Evolutionary conservation across 2,888 invertebrate genomes (phyloP).

Genomic region (Orthonychiurus folsomi): DNA sequence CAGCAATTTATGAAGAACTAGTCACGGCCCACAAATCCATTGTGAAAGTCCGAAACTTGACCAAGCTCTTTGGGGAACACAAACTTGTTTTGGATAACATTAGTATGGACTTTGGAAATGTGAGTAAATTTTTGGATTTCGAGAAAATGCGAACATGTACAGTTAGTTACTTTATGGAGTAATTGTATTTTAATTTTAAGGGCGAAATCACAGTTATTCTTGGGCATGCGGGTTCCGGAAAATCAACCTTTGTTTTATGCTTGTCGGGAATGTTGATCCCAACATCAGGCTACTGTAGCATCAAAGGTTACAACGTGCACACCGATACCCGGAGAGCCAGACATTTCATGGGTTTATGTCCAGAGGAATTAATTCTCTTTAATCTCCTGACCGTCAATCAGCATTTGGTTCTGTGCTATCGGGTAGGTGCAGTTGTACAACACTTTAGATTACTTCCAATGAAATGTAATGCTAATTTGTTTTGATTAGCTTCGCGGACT

Average conservation of each 20-base stretch:
- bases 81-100: constrained; percentile 29
- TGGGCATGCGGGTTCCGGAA: constrained; percentile 29
- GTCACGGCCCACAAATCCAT: constrained; percentile 15
- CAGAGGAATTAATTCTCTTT: constrained; percentile 28
- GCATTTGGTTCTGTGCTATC: constrained; percentile 29
- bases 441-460: too few relatives aligned
- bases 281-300: constrained; percentile 23
- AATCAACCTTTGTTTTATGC: constrained; percentile 27
- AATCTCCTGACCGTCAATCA: constrained; percentile 32
- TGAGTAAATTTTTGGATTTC: constrained; percentile 8
- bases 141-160: not conserved
- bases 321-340: constrained; percentile 17
- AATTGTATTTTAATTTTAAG: not conserved
- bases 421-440: constrained; percentile 19
- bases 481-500: constrained; percentile 25
- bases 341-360: constrained; percentile 25
- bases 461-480: constrained; percentile 1
- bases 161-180: not conserved
- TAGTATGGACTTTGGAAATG: constrained; percentile 25
- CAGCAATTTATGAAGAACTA: constrained; percentile 26
- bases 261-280: constrained; percentile 31
- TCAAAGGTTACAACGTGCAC: constrained; percentile 26
- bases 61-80: constrained; percentile 26
- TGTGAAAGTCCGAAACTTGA: constrained; percentile 25
- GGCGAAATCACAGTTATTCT: constrained; percentile 32